phyloP scores from a whole-genome alignment of 2,797 vertebrate genomes.

The Sebastes oblongus region DNA sequence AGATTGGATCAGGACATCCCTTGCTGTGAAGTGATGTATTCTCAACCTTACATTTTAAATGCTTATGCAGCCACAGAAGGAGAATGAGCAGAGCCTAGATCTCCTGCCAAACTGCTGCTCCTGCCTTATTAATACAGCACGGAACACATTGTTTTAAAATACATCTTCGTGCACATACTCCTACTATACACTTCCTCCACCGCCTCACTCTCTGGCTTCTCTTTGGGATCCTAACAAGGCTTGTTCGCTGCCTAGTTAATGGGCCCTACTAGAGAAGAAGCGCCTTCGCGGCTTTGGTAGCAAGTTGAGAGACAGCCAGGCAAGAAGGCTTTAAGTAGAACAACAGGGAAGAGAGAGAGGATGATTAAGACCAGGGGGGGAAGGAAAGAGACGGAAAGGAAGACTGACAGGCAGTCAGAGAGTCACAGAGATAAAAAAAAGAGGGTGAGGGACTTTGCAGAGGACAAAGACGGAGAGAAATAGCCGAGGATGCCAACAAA shows the following conservation, averaged over 20 bases:
- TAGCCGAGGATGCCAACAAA: constrained; percentile 48
- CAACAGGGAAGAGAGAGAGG: background rate
- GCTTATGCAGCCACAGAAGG: background rate
- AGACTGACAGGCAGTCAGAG: constrained; percentile 37
- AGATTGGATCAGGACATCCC: background rate
- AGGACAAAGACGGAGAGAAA: constrained; percentile 34
- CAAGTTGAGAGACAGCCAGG: constrained; percentile 11
- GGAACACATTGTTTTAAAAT: constrained; percentile 24
- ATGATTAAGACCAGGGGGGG: constrained; percentile 4
- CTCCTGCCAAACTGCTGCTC: constrained; percentile 8
- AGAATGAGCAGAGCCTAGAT: background rate
- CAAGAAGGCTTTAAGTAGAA: constrained; percentile 18
- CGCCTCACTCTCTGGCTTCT: background rate
- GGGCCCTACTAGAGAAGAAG: constrained; percentile 6
- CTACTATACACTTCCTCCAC: background rate
- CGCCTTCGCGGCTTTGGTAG: background rate
- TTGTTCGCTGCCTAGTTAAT: constrained; percentile 18
- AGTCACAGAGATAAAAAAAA: constrained; percentile 13
- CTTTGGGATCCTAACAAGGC: constrained; percentile 30
- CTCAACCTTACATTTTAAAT: background rate
- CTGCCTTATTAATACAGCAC: constrained; percentile 15
- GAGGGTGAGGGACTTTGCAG: constrained; percentile 16
- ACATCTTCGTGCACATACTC: background rate
- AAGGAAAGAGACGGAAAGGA: background rate
- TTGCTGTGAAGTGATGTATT: background rate